Evolutionary conservation across 2,888 invertebrate genomes (phyloP).

Genomic region (Xestia ashworthii): DNA sequence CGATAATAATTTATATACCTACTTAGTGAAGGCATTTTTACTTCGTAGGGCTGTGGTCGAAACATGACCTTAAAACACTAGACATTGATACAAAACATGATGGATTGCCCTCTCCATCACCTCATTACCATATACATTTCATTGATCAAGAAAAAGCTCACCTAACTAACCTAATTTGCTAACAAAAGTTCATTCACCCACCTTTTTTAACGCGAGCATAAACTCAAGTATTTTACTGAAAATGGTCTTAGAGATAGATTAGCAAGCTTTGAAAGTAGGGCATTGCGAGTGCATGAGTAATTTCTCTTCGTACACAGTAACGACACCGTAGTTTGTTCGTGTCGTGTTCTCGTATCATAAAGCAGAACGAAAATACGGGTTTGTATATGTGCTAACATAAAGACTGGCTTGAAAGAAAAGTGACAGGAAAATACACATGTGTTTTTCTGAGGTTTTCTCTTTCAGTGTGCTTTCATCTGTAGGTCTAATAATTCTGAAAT

Average conservation of each 20-base stretch:
- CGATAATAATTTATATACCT: background rate
- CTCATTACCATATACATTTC: constrained; percentile 19
- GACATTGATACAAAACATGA: constrained; percentile 5
- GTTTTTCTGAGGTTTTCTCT: constrained; percentile 40
- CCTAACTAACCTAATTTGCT: constrained; percentile 14
- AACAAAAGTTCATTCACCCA: constrained; percentile 39
- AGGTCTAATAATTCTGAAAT: background rate
- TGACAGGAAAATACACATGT: constrained; percentile 44
- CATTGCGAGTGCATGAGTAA: constrained; percentile 62
- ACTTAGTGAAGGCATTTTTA: too few relatives aligned
- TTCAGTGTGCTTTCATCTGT: background rate
- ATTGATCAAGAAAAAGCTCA: constrained; percentile 19
- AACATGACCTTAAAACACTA: background rate
- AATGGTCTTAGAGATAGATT: constrained; percentile 45
- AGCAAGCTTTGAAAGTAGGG: constrained; percentile 50
- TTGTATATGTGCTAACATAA: constrained; percentile 33
- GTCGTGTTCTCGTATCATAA: constrained; percentile 21
- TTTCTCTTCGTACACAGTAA: constrained; percentile 44
- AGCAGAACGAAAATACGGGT: constrained; percentile 14
- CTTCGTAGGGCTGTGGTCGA: background rate
- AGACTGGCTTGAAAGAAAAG: constrained; percentile 47
- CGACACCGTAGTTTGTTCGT: constrained; percentile 52
- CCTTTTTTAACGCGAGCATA: constrained; percentile 23
- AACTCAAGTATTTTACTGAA: constrained; percentile 39
- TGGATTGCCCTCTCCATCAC: background rate